phyloP scores from a whole-genome alignment of 2,797 vertebrate species.

The Lacerta viridis region DNA sequence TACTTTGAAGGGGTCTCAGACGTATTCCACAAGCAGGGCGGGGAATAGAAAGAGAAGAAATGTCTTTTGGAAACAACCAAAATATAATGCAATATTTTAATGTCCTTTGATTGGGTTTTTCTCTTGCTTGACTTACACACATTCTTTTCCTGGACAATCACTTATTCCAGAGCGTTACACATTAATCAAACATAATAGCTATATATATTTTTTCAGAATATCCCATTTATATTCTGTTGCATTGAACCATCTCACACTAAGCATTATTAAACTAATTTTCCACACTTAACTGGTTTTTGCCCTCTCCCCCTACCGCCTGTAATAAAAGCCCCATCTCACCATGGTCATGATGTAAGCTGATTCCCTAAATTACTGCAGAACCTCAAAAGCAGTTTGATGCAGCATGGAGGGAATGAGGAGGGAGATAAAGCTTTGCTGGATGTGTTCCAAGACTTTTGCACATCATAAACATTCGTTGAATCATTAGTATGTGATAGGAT shows the following conservation, averaged over 20 bases:
- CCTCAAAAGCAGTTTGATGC: neutral
- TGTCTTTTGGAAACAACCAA: neutral
- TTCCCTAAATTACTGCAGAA: neutral
- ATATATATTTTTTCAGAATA: neutral
- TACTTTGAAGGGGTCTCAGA: neutral
- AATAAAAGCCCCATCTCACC: neutral
- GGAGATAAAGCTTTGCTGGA: neutral
- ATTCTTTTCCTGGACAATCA: neutral
- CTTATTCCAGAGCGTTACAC: neutral
- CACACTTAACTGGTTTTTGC: neutral
- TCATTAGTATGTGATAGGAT: neutral
- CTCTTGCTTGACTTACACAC: neutral
- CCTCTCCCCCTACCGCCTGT: neutral
- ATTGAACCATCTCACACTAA: neutral
- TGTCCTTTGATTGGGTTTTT: neutral
- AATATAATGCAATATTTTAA: neutral
- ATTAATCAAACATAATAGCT: neutral
- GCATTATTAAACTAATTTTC: neutral
- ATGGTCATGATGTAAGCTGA: neutral
- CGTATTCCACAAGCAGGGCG: neutral
- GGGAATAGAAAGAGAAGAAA: neutral
- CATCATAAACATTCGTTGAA: neutral
- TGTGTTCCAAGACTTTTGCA: too few relatives aligned
- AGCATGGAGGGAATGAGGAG: neutral
- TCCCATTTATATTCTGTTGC: neutral